phyloP scores from a whole-genome alignment of 2,113 vertebrate genomes.

The Isurus oxyrinchus region DNA sequence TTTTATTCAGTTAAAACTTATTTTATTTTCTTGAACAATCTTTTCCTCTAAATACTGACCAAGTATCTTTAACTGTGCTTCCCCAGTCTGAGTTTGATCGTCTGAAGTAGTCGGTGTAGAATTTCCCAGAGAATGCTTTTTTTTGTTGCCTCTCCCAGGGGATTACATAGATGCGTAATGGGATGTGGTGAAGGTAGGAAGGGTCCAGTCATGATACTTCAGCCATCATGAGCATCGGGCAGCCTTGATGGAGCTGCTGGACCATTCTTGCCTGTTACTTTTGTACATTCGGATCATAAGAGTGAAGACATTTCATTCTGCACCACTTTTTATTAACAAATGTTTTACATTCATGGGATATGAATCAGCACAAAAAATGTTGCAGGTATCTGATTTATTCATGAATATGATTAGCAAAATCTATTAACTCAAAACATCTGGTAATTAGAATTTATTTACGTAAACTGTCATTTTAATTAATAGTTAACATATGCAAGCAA shows the following conservation, averaged over 20 bases:
- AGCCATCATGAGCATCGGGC: not conserved
- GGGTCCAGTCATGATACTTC: not conserved
- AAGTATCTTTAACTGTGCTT: not conserved
- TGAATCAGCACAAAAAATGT: not conserved
- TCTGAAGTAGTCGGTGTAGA: not conserved
- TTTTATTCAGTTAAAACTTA: not conserved
- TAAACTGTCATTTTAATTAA: not conserved
- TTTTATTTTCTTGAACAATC: not conserved
- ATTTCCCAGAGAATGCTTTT: not conserved
- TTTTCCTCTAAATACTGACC: not conserved
- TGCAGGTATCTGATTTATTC: not conserved
- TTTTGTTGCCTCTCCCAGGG: not conserved
- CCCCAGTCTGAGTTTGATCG: not conserved
- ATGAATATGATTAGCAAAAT: not conserved
- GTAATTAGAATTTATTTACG: not conserved
- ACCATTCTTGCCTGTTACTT: not conserved
- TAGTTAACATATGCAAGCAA: not conserved
- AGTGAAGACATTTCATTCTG: not conserved
- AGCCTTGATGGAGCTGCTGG: not conserved
- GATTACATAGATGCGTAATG: not conserved
- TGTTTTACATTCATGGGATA: not conserved
- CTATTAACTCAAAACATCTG: not conserved
- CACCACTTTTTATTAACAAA: not conserved
- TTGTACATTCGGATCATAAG: not conserved
- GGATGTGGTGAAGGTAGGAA: not conserved